Conservation (phyloP, 2,113 vertebrate species). For the Lagenorhynchus albirostris region DNA sequence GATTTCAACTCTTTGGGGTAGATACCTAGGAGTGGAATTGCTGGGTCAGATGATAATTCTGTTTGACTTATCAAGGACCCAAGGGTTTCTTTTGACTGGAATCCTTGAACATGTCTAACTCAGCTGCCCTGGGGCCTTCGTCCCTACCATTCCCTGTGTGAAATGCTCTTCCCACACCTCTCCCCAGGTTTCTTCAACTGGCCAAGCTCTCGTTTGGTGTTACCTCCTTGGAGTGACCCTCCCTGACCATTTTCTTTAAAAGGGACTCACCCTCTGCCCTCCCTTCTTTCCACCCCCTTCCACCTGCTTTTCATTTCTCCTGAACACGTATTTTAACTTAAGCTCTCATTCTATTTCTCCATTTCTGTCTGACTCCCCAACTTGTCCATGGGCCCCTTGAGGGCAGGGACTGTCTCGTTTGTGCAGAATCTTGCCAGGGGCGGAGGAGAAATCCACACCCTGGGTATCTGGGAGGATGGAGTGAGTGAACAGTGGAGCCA, state of each 20-base stretch:
- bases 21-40: background rate
- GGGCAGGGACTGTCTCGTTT: background rate
- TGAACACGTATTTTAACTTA: background rate
- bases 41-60: background rate
- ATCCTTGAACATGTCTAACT: background rate
- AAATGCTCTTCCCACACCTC: background rate
- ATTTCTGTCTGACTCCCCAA: background rate
- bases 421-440: background rate
- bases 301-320: background rate
- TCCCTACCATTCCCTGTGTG: background rate
- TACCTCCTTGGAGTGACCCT: background rate
- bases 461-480: background rate
- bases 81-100: background rate
- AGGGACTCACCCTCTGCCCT: background rate
- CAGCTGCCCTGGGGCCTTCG: background rate
- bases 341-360: background rate
- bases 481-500: background rate
- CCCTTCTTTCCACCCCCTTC: background rate
- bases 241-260: background rate
- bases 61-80: background rate
- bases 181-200: background rate
- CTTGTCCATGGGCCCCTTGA: background rate
- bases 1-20: background rate
- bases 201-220: background rate
- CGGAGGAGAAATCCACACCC: background rate